A percentile compares a stretch with the other conserved stretches of the same genome.
Conservation (phyloP, 2,113 vertebrate genomes). For the Chiloscyllium plagiosum region DNA sequence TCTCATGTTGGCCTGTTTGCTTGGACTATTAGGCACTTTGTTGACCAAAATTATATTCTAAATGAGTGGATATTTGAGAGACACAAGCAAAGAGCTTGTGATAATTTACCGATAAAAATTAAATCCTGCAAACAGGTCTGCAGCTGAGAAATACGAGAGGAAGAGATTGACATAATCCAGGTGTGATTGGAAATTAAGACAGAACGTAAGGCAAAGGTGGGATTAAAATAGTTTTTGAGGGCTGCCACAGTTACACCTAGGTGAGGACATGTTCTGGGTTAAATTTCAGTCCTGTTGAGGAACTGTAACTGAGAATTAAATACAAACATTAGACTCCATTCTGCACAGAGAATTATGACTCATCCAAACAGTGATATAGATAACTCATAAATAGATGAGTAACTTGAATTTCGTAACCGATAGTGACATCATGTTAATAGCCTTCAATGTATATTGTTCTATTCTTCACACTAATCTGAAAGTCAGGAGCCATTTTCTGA, state of each 20-base stretch:
- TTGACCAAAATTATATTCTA: background rate
- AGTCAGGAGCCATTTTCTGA: background rate
- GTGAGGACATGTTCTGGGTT: background rate
- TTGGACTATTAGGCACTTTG: background rate
- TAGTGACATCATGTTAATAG: background rate
- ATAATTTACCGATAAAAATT: background rate
- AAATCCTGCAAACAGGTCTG: background rate
- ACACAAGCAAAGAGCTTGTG: background rate
- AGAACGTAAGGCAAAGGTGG: background rate
- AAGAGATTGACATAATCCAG: background rate
- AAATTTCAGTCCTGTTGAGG: background rate
- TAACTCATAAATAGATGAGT: slow-evolving; percentile 12
- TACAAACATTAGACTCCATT: slow-evolving; percentile 12
- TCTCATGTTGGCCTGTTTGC: too few relatives aligned
- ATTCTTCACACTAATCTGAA: background rate
- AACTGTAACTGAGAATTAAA: slow-evolving; percentile 23
- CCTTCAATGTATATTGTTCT: background rate
- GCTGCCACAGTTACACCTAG: slow-evolving; percentile 16
- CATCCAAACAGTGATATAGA: background rate
- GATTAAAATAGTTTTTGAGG: slow-evolving; percentile 26
- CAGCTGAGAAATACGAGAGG: background rate
- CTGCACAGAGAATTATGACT: background rate
- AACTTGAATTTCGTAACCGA: background rate
- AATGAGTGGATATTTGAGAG: background rate
- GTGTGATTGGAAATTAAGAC: background rate